Percentiles rank a stretch among this genome's conserved stretches.
phyloP scores from a whole-genome alignment of 2,797 vertebrate genomes.

The Gephyroberyx darwinii region DNA sequence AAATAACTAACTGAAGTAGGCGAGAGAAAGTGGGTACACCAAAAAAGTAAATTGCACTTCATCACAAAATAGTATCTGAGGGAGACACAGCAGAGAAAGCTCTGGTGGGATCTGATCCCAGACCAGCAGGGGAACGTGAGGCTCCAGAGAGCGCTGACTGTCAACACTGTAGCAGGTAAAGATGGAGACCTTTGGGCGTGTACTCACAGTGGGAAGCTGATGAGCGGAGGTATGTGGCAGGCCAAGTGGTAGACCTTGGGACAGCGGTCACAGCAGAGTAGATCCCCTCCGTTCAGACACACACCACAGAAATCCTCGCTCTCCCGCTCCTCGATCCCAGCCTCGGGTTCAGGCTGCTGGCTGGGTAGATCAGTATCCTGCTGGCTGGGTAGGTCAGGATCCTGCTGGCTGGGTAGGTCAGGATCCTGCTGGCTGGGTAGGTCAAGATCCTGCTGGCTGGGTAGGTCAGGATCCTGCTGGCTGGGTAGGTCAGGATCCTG shows the following conservation, averaged over 20 bases:
- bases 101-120: too few relatives aligned
- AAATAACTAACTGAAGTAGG: too few relatives aligned
- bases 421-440: too few relatives aligned
- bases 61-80: too few relatives aligned
- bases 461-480: too few relatives aligned
- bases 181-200: background rate
- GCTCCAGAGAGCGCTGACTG: background rate
- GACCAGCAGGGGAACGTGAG: too few relatives aligned
- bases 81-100: too few relatives aligned
- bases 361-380: background rate
- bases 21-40: too few relatives aligned
- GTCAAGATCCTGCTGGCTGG: background rate
- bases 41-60: too few relatives aligned
- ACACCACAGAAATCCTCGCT: conserved; percentile 97
- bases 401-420: too few relatives aligned
- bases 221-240: conserved; percentile 91
- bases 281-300: conserved; percentile 93
- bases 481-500: background rate
- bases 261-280: conserved; percentile 95
- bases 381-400: conserved; percentile 1
- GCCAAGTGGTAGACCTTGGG: conserved; percentile 95
- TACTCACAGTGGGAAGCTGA: conserved; percentile 90
- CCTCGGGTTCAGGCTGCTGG: conserved; percentile 30
- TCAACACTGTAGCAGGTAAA: background rate
- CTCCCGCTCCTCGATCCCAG: conserved; percentile 78